These are phyloP conservation scores for Athene cunicularia DNA, from an alignment of 2,113 vertebrate genomes.

Conservation along the genomic window DNA sequence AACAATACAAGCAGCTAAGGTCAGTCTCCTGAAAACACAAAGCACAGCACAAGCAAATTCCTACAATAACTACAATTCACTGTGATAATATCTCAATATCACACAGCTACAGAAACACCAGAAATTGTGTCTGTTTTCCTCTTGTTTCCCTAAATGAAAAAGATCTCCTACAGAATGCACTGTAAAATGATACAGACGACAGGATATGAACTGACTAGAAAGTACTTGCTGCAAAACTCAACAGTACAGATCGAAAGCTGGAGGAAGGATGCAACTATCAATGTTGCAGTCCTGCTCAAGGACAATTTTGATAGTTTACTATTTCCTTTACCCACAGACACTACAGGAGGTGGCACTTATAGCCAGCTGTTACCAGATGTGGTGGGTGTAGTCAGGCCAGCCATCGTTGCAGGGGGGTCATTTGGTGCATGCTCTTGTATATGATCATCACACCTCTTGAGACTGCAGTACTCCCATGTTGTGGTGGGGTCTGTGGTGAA, in stretches of 20 bases:
- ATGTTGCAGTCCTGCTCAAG: not conserved
- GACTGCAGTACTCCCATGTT: slow-evolving; percentile 90
- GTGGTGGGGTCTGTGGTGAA: slow-evolving; percentile 86
- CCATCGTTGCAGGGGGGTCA: not conserved
- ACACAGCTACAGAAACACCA: not conserved
- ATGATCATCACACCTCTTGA: slow-evolving; percentile 75
- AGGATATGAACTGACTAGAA: not conserved
- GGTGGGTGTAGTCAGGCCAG: not conserved
- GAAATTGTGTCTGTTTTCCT: not conserved
- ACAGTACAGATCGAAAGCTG: not conserved
- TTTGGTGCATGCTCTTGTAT: not conserved
- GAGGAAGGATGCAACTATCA: not conserved
- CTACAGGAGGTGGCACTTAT: not conserved
- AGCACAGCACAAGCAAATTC: not conserved
- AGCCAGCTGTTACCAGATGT: slow-evolving; percentile 41
- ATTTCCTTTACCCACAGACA: not conserved
- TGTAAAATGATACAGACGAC: not conserved
- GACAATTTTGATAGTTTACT: not conserved
- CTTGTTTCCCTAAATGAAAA: not conserved
- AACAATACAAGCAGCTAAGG: not conserved
- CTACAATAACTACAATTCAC: not conserved
- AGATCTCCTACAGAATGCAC: not conserved
- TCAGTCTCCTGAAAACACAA: not conserved
- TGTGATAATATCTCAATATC: not conserved
- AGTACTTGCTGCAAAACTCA: not conserved